A percentile compares a stretch with the other conserved stretches of the same genome.
phyloP scores from a whole-genome alignment of 1,140 invertebrate species.

The Daktulosphaira vitifoliae region DNA sequence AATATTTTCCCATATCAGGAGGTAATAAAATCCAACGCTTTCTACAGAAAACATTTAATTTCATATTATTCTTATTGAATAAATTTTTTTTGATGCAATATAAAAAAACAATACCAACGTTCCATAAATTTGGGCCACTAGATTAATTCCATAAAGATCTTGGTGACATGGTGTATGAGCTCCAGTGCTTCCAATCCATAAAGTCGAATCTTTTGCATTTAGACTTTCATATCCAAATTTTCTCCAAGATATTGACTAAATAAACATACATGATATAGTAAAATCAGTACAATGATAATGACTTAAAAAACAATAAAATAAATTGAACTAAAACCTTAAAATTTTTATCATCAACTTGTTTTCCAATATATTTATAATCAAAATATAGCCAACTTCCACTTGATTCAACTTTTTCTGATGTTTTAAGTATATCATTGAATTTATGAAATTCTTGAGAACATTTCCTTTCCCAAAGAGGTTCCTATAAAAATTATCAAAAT shows the following conservation, averaged over 20 bases:
- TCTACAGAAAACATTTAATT: conserved; percentile 47
- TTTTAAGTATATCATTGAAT: conserved; percentile 55
- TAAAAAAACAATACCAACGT: conserved; percentile 45
- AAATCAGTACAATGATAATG: too few relatives aligned
- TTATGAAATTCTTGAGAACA: conserved; percentile 50
- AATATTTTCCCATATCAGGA: conserved; percentile 54
- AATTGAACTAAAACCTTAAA: conserved; percentile 51
- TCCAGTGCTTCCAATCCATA: conserved; percentile 83
- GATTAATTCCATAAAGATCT: conserved; percentile 89
- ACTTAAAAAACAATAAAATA: background rate
- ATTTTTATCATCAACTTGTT: conserved; percentile 54
- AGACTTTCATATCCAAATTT: conserved; percentile 64
- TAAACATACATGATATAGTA: conserved; percentile 27
- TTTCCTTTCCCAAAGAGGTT: conserved; percentile 67
- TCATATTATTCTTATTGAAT: background rate
- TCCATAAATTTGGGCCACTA: conserved; percentile 80
- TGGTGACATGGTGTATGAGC: conserved; percentile 89
- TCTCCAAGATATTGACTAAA: conserved; percentile 61
- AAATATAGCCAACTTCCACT: conserved; percentile 62
- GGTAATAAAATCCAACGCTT: conserved; percentile 93
- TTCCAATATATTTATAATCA: conserved; percentile 73
- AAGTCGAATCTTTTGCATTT: conserved; percentile 60
- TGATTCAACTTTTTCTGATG: conserved; percentile 41
- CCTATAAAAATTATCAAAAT: conserved; percentile 45
- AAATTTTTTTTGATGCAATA: background rate